phyloP scores from a whole-genome alignment of 2,113 vertebrate species.

The Tympanuchus pallidicinctus region DNA sequence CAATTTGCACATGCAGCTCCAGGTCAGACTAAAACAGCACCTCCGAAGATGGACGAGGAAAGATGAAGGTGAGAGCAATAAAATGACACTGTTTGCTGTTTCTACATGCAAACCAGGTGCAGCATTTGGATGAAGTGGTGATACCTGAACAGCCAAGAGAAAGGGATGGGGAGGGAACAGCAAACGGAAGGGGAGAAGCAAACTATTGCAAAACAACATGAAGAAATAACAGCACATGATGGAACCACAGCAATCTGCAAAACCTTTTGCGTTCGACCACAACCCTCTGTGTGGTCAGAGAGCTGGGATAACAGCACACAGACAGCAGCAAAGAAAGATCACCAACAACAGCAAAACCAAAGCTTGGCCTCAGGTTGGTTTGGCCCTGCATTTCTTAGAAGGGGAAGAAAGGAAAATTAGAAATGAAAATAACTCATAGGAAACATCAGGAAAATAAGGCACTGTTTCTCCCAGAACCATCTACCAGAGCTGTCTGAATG shows the following conservation, averaged over 20 bases:
- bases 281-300: too few relatives aligned
- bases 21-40: not conserved
- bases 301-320: rapidly evolving
- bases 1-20: not conserved
- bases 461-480: not conserved
- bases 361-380: not conserved
- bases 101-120: not conserved
- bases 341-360: not conserved
- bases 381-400: not conserved
- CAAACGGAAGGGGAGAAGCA: not conserved
- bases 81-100: not conserved
- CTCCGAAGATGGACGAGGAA: not conserved
- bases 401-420: not conserved
- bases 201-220: not conserved
- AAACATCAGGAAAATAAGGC: not conserved
- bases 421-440: not conserved
- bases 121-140: not conserved
- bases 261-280: not conserved
- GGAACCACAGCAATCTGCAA: not conserved
- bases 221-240: not conserved
- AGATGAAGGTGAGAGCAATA: not conserved
- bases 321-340: not conserved
- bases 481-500: not conserved
- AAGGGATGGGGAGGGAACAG: not conserved
- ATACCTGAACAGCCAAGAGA: not conserved